phyloP scores from a whole-genome alignment of 2,888 invertebrate species.

The Morpho achilles region DNA sequence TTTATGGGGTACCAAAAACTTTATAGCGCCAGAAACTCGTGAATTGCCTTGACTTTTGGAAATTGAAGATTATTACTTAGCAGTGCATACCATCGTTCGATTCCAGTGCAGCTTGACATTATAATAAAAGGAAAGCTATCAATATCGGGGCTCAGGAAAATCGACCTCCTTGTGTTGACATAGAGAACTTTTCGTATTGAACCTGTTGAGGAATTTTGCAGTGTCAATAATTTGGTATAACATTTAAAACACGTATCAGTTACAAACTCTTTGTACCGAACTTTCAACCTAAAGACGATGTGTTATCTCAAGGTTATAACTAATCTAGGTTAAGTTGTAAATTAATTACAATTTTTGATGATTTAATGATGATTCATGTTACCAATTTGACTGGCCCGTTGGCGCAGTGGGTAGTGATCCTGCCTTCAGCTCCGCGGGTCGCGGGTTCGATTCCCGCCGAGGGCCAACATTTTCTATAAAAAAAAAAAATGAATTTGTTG shows the following conservation, averaged over 20 bases:
- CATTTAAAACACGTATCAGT: conserved; percentile 19
- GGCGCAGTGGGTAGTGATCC: no score
- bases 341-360: no score
- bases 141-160: conserved; percentile 1
- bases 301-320: background rate
- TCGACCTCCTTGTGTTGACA: conserved; percentile 6
- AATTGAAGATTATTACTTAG: conserved; percentile 11
- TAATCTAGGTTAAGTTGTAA: no score
- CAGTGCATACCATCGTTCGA: conserved; percentile 22
- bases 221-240: conserved; percentile 20
- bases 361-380: no score
- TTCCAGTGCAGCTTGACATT: conserved; percentile 24
- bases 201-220: background rate
- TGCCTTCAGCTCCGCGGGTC: no score
- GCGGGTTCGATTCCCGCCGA: no score
- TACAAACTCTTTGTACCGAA: background rate
- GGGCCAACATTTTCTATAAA: no score
- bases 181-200: conserved; percentile 4
- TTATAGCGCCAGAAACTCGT: conserved; percentile 8
- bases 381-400: no score
- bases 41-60: conserved; percentile 24
- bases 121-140: conserved; percentile 20
- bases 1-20: background rate
- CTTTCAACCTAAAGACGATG: conserved; percentile 5
- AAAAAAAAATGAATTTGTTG: no score